phyloP scores from a whole-genome alignment of 2,888 invertebrate species.

The Ditylenchus weischeri region DNA sequence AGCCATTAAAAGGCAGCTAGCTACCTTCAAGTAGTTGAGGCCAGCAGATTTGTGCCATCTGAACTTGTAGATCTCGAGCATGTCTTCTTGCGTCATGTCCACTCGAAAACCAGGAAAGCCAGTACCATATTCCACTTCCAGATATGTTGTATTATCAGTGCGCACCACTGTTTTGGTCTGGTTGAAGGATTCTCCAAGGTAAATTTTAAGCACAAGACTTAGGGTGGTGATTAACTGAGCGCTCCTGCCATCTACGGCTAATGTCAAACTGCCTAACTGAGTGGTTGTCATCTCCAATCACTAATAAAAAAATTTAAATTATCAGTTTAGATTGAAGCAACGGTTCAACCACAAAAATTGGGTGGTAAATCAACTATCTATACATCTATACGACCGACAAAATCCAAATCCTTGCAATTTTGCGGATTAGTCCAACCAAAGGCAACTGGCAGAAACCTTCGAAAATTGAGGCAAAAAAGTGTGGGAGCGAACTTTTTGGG shows the following conservation, averaged over 20 bases:
- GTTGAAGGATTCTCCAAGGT: constrained; percentile 11
- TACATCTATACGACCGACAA: no score
- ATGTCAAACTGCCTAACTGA: not conserved
- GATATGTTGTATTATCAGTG: not conserved
- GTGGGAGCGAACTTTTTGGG: no score
- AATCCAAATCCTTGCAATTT: no score
- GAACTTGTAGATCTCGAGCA: constrained; percentile 7
- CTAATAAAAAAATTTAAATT: no score
- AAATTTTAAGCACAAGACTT: constrained; percentile 4
- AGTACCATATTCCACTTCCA: not conserved
- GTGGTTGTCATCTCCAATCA: no score
- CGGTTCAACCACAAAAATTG: no score
- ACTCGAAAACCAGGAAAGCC: not conserved
- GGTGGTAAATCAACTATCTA: no score
- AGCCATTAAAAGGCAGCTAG: no score
- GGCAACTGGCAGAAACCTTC: no score
- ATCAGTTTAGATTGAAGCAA: no score
- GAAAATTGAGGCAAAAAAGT: no score
- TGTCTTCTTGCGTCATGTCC: constrained; percentile 1
- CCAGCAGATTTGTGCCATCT: constrained; percentile 1
- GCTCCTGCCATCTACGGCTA: not conserved
- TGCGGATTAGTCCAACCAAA: no score
- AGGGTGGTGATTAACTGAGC: constrained; percentile 4
- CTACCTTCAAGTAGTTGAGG: constrained; percentile 4
- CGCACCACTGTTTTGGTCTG: not conserved